Evolutionary conservation across 2,888 invertebrate species (phyloP), one percentile per base, ranked within the genome.

Genomic region (Calliopum simillimum): DNA sequence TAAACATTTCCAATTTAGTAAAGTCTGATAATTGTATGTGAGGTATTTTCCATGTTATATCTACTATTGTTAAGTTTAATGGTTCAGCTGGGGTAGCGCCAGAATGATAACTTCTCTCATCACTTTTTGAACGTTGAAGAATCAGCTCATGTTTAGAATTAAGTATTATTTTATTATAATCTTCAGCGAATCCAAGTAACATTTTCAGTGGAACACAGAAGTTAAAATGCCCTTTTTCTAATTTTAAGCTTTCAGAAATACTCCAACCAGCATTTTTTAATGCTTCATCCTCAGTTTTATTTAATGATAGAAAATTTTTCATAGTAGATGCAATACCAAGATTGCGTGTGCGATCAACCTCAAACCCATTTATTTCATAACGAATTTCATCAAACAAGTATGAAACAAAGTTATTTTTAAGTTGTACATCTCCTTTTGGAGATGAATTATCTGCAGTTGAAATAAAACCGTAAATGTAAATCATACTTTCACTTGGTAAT

Each of bases 271-370:
- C 73, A 73, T 77, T 76, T 55, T 68, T 14, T n/a, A 75, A 47
- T 23, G 49, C 65, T 21, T 55, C 53, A 65, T 73, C 75, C 21
- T 75, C 71, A 49, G 19, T 58, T 11, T 25, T n/a, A 59, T 81
- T 81, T 56, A 79, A 81, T 79, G 81, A 82, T 8, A 79, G 69
- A 59, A 77, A 82, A 44, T 76, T 76, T 77, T 85, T 83, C 58
- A 82, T 78, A 2, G 79, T 74, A 12, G 78, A 77, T 13, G 81
- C 80, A n/a, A 82, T 72, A 25, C 83, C 81, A 46, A 78, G 74
- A 77, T 81, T 81, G 74, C 78, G 77, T 43, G 23, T 71, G 6
- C 73, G 68, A 76, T 81, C 79, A 33, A 82, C 78, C 70, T 79
- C 78, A n/a, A 11, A 44, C n/a, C n/a, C n/a, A n/a, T n/a, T n/a